Percentiles rank a stretch among this genome's conserved stretches.
These are phyloP conservation scores for Eremobia ochroleuca DNA, from an alignment of 2,888 invertebrate species.

Conservation along the genomic window DNA sequence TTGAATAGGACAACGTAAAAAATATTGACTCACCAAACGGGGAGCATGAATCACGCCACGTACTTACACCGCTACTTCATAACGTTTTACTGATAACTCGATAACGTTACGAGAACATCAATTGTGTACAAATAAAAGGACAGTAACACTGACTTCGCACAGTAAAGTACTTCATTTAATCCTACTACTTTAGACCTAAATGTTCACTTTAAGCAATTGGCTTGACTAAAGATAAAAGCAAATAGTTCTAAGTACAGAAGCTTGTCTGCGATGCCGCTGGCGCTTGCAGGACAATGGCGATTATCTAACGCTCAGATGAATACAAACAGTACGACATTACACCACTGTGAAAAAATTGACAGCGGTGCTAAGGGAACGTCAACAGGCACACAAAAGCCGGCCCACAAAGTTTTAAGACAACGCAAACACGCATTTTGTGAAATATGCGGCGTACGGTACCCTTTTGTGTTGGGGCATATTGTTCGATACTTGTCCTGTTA, in stretches of 20 bases:
- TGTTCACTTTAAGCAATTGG: constrained; percentile 67
- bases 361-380: constrained; percentile 83
- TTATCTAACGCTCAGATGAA: constrained; percentile 82
- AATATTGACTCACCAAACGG: constrained; percentile 78
- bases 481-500: constrained; percentile 69
- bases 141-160: constrained; percentile 55
- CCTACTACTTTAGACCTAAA: constrained; percentile 55
- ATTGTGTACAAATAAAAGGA: constrained; percentile 74
- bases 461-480: constrained; percentile 73
- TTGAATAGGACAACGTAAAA: constrained; percentile 56
- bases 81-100: constrained; percentile 81
- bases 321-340: constrained; percentile 83
- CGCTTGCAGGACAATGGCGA: constrained; percentile 82
- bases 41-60: constrained; percentile 79
- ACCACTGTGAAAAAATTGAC: constrained; percentile 77
- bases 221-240: constrained; percentile 71
- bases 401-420: constrained; percentile 78
- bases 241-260: constrained; percentile 80
- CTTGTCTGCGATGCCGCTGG: constrained; percentile 81
- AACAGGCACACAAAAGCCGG: constrained; percentile 80
- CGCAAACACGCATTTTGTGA: constrained; percentile 79
- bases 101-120: constrained; percentile 77
- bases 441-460: constrained; percentile 80
- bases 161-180: constrained; percentile 51
- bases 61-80: constrained; percentile 79